Evolutionary conservation across 2,797 vertebrate genomes (phyloP), one percentile per base, ranked within the genome.

Genomic region (Rhodeus uyekii): DNA sequence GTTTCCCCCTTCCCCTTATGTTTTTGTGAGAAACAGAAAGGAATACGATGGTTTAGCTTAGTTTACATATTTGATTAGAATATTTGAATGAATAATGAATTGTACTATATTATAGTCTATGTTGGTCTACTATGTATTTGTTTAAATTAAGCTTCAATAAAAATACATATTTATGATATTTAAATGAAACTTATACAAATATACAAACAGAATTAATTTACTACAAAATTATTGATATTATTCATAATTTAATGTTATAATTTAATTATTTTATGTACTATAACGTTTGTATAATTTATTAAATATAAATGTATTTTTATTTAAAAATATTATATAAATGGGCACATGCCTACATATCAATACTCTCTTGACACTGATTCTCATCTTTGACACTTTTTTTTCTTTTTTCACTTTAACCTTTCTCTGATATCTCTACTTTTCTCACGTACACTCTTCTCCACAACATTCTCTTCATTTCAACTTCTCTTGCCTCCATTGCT

Each of bases 401-500:
- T 24, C 13, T 74, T 60, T 60, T 73, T 42, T 18, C 29, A 10
- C 8, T 68, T 61, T n/a, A 19, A 32, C 9, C 12, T 67, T 32
- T 34, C 34, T 53, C 42, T 73, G 4, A n/a, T 22, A 22, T 61
- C 50, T 64, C 36, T 42, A n/a, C 4, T 68, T 64, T 42, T 36
- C 27, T 78, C 13, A 24, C 60, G 19, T 60, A 18, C 34, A 46
- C 14, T 19, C 32, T 18, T 36, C n/a, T 32, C 10, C 32, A 8
- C 38, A 78, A 65, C 60, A 46, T 29, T 58, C 14, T 48, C 36
- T 76, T 50, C 50, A 44, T 63, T 18, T 29, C 32, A 64, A 18
- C 18, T 38, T 74, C 44, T 60, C 50, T 76, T 73, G 38, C 80
- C 63, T 67, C 53, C 48, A 68, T 78, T 78, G 61, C 53, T 76